Conservation (phyloP, 2,797 vertebrate species). For the Petrocephalus sullivani region DNA sequence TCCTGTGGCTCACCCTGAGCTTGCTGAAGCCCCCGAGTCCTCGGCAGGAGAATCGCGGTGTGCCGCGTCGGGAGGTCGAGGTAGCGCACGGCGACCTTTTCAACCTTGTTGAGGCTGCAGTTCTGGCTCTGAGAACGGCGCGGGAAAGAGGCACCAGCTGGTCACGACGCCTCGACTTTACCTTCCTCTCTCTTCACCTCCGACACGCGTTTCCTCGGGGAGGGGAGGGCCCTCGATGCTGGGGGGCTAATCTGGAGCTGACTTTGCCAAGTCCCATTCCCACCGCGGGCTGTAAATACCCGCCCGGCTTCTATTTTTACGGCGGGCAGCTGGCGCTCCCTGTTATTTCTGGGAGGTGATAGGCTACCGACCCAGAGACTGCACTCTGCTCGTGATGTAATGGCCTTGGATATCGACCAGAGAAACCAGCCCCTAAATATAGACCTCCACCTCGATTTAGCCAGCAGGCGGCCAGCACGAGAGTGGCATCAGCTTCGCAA, state of each 20-base stretch:
- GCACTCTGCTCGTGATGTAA: constrained; percentile 48
- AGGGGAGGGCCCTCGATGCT: constrained; percentile 15
- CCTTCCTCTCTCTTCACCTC: constrained; percentile 1
- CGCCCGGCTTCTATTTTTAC: constrained; percentile 57
- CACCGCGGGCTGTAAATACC: constrained; percentile 42
- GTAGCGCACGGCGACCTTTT: not conserved
- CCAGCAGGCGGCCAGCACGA: constrained; percentile 25
- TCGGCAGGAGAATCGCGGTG: not conserved
- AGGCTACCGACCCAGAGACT: constrained; percentile 57
- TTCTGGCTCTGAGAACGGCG: not conserved
- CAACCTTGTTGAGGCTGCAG: not conserved
- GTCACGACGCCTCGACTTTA: not conserved
- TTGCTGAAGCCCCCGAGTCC: not conserved
- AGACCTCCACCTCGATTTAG: constrained; percentile 42
- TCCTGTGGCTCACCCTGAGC: not conserved
- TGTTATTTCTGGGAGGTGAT: constrained; percentile 63
- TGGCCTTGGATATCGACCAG: constrained; percentile 56
- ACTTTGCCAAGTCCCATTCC: constrained; percentile 43
- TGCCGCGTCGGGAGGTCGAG: not conserved
- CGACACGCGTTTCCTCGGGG: not conserved
- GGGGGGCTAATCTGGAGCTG: constrained; percentile 45
- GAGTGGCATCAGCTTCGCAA: not conserved
- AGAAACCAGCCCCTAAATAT: constrained; percentile 53
- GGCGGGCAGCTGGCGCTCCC: constrained; percentile 37
- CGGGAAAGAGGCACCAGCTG: not conserved